Evolutionary conservation across 2,113 vertebrate genomes (phyloP).

Genomic region (Pterocles burchelli): DNA sequence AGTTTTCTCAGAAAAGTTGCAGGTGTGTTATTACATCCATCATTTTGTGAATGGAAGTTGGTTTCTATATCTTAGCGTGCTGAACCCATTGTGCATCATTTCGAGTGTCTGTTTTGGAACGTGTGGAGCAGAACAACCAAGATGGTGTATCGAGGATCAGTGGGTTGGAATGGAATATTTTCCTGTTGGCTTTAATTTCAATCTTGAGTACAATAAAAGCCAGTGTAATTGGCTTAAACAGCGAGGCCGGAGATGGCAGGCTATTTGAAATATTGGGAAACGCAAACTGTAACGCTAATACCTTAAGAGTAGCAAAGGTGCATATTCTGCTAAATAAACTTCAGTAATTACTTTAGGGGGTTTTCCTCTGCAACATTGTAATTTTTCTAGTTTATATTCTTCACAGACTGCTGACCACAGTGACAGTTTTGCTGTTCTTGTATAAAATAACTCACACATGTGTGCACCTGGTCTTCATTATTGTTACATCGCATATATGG

Average conservation of each 20-base stretch:
- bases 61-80: neutral
- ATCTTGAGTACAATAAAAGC: neutral
- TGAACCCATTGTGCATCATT: accelerated
- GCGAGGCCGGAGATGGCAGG: neutral
- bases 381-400: conserved; percentile 65
- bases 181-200: conserved; percentile 22
- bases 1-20: neutral
- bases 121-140: neutral
- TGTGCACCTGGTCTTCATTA: conserved; percentile 60
- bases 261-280: conserved; percentile 11
- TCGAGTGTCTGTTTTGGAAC: neutral
- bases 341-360: conserved; percentile 65
- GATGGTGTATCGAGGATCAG: neutral
- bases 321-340: conserved; percentile 62
- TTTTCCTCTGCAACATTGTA: conserved; percentile 56
- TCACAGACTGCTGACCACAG: conserved; percentile 70
- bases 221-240: neutral
- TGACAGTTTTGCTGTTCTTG: conserved; percentile 68
- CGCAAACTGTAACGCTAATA: neutral
- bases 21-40: neutral
- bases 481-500: conserved; percentile 55
- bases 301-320: conserved; percentile 50
- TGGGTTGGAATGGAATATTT: neutral
- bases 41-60: neutral
- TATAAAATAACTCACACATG: conserved; percentile 66